phyloP scores from a whole-genome alignment of 2,797 vertebrate species.

The Platyrinchus mystaceus region DNA sequence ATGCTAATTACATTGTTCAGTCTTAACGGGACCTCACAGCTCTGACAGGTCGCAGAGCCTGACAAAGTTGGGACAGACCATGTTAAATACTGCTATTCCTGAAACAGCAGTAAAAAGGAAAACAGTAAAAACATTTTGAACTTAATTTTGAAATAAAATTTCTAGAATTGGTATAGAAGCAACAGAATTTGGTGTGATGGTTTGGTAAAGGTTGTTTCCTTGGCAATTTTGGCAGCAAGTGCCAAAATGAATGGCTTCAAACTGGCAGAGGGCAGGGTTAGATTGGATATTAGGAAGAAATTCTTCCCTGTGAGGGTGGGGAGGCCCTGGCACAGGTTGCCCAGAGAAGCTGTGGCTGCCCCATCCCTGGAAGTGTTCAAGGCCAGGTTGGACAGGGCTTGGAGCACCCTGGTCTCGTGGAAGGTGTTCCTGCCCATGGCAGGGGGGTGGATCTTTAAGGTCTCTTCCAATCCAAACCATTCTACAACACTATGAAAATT shows the following conservation, averaged over 20 bases:
- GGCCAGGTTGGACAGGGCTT: neutral
- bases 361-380: neutral
- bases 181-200: neutral
- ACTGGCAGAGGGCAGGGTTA: neutral
- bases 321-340: neutral
- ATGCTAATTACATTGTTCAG: neutral
- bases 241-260: neutral
- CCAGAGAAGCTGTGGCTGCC: neutral
- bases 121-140: neutral
- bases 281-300: neutral
- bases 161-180: neutral
- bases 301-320: neutral
- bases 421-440: neutral
- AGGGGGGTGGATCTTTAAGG: neutral
- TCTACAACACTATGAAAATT: neutral
- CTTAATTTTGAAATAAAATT: neutral
- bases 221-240: neutral
- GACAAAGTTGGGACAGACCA: neutral
- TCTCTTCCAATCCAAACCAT: neutral
- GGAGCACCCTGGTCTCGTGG: neutral
- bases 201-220: neutral
- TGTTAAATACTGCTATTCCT: neutral
- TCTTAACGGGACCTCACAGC: neutral
- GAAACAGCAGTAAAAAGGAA: neutral
- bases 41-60: neutral